A percentile compares a stretch with the other conserved stretches of the same genome.
Evolutionary conservation across 1,140 invertebrate genomes (phyloP).

Genomic region (Pararge aegeria): DNA sequence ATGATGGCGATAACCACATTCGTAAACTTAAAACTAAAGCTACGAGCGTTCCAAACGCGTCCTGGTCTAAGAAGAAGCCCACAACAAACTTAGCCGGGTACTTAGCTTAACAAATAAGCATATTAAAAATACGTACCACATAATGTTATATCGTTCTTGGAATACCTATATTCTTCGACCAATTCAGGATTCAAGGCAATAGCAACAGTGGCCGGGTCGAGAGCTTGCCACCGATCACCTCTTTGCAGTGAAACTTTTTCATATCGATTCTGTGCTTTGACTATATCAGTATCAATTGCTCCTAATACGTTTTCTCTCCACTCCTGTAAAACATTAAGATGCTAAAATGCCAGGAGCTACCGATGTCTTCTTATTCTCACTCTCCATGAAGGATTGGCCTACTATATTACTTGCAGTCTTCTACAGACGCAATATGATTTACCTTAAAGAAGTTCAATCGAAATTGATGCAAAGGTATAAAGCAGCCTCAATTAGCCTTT

Average conservation of each 20-base stretch:
- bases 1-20: too few relatives aligned
- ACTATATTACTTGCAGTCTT: too few relatives aligned
- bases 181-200: conserved; percentile 45
- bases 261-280: conserved; percentile 51
- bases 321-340: conserved; percentile 32
- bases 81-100: too few relatives aligned
- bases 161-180: conserved; percentile 55
- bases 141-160: conserved; percentile 51
- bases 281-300: conserved; percentile 50
- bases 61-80: too few relatives aligned
- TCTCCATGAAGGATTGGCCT: too few relatives aligned
- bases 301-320: conserved; percentile 61
- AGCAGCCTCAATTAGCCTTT: too few relatives aligned
- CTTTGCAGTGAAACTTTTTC: conserved; percentile 42
- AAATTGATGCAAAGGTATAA: too few relatives aligned
- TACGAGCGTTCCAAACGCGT: too few relatives aligned
- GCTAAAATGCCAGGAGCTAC: neutral
- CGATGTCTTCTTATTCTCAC: neutral
- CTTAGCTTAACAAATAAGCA: neutral
- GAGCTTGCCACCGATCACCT: conserved; percentile 40
- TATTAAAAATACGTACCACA: conserved; percentile 44
- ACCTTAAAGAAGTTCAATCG: too few relatives aligned
- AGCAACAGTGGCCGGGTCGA: conserved; percentile 53
- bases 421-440: too few relatives aligned
- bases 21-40: too few relatives aligned